Evolutionary conservation across 2,888 invertebrate species (phyloP).

Genomic region (Diabrotica balteata): DNA sequence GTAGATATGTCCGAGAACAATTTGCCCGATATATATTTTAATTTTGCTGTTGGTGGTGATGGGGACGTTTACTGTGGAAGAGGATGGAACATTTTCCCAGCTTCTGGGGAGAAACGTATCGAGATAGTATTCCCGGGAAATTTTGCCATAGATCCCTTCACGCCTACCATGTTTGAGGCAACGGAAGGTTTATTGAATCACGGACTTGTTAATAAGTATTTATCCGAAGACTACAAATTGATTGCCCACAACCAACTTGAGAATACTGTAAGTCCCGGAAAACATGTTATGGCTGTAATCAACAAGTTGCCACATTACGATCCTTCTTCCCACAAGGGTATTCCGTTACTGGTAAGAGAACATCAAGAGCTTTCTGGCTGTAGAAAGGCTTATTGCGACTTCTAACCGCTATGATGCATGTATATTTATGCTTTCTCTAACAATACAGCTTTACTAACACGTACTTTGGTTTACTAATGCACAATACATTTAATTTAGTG

Average conservation of each 20-base stretch:
- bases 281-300: constrained; percentile 61
- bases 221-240: constrained; percentile 60
- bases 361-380: no score
- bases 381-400: no score
- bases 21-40: constrained; percentile 61
- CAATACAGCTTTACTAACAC: no score
- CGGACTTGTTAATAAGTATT: constrained; percentile 57
- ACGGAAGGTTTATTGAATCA: constrained; percentile 58
- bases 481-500: no score
- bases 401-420: no score
- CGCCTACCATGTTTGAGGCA: constrained; percentile 59
- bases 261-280: constrained; percentile 63
- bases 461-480: no score
- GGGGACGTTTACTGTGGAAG: constrained; percentile 79
- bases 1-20: constrained; percentile 45
- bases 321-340: constrained; percentile 1
- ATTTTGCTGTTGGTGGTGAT: constrained; percentile 71
- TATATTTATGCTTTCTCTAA: no score
- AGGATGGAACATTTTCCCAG: constrained; percentile 49
- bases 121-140: constrained; percentile 42
- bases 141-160: constrained; percentile 43
- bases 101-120: constrained; percentile 30
- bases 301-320: constrained; percentile 62
- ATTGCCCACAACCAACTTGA: constrained; percentile 64
- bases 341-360: constrained; percentile 9